Evolutionary conservation across 2,113 vertebrate genomes (phyloP), one percentile per base, ranked within the genome.

Genomic region (Fregata magnificens): DNA sequence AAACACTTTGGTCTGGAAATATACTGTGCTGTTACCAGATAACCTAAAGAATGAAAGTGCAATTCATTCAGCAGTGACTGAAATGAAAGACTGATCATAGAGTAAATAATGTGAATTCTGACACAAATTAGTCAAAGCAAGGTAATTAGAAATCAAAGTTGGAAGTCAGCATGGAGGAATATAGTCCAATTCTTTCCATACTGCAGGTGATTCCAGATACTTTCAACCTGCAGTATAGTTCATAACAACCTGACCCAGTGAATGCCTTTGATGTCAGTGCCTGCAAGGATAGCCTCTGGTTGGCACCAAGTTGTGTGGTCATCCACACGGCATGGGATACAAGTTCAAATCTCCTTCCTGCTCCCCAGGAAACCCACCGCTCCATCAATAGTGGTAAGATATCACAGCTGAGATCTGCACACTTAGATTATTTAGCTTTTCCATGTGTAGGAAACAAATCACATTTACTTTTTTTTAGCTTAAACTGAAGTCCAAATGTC

Each of bases 271-370:
- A 34, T 89, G 47, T 63, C 76, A 84, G 24, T 66, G 17, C 40
- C 56, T 53, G 50, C 74, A 66, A 50, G 8, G 14, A 44, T 20
- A 31, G n/a, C 19, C 22, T 62, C 42, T 87, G 55, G 12, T 32
- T 82, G 47, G 28, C n/a, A 71, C 4, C 22, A 61, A 40, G 21
- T 14, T 71, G 3, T 59, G 65, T 56, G 15, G 7, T 55, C 38
- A 36, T 61, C 11, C 11, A 15, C 1, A 0, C 21, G 47, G 13
- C 0, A 0, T 26, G 29, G 44, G 38, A 55, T 21, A 11, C 14
- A 66, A 18, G 34, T 56, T 74, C 47, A 52, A 12, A 19, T 32
- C 15, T 71, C 16, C 44, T 69, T 74, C 28, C 56, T 74, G 16
- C 36, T 95, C 25, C 45, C 36, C 49, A 40, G 53, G 28, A 85